Evolutionary conservation across 2,797 vertebrate species (phyloP).

Genomic region (Hippoglossus hippoglossus): DNA sequence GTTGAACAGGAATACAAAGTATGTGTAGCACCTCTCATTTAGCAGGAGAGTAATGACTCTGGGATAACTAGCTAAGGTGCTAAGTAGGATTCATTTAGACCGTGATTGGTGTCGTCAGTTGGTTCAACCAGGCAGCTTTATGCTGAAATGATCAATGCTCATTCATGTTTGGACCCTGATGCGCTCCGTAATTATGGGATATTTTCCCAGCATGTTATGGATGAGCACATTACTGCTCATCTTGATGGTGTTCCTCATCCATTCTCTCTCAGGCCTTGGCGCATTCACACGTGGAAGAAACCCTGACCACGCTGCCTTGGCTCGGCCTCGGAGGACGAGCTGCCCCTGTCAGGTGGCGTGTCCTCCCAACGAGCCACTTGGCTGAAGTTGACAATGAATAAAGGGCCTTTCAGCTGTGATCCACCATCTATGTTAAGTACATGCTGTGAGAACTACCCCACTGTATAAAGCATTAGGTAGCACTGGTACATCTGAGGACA

Average conservation of each 20-base stretch:
- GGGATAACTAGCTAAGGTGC: conserved; percentile 50
- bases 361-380: no score
- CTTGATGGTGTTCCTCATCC: conserved; percentile 27
- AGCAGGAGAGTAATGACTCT: conserved; percentile 40
- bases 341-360: no score
- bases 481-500: conserved; percentile 1
- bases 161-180: conserved; percentile 44
- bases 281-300: no score
- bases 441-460: no score
- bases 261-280: conserved; percentile 5
- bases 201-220: conserved; percentile 56
- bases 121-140: conserved; percentile 35
- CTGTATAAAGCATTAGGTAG: neutral
- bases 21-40: conserved; percentile 35
- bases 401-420: no score
- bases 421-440: no score
- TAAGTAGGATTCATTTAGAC: conserved; percentile 62
- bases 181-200: conserved; percentile 55
- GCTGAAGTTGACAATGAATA: no score
- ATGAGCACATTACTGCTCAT: conserved; percentile 56
- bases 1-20: conserved; percentile 4
- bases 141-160: conserved; percentile 57
- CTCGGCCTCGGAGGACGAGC: no score
- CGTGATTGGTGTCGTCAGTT: conserved; percentile 54
- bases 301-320: no score